Evolutionary conservation across 2,888 invertebrate genomes (phyloP).

Genomic region (Erynnis tages): DNA sequence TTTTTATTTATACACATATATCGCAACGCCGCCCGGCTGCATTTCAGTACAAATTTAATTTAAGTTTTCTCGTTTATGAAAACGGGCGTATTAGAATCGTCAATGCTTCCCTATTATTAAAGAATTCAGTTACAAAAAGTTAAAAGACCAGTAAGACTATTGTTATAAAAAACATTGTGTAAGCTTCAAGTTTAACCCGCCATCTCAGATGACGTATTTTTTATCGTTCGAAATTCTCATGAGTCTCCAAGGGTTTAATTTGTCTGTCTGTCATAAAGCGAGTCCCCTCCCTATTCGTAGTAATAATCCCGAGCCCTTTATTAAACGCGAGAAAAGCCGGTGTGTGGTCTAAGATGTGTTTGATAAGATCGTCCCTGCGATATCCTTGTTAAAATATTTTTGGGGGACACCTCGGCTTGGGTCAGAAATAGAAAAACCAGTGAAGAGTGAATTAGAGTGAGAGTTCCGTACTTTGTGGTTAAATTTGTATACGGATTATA

Average conservation of each 20-base stretch:
- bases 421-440: constrained; percentile 44
- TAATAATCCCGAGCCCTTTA: constrained; percentile 22
- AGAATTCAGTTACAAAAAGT: too few relatives aligned
- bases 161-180: too few relatives aligned
- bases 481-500: too few relatives aligned
- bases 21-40: too few relatives aligned
- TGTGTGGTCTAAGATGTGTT: constrained; percentile 52
- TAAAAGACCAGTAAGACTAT: too few relatives aligned
- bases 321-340: constrained; percentile 35
- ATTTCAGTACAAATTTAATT: too few relatives aligned
- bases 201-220: constrained; percentile 19
- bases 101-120: too few relatives aligned
- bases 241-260: constrained; percentile 27
- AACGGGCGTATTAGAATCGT: too few relatives aligned
- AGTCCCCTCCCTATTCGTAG: constrained; percentile 20
- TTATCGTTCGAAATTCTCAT: constrained; percentile 17
- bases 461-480: too few relatives aligned
- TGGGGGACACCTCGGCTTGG: constrained; percentile 42
- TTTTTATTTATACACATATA: too few relatives aligned
- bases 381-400: constrained; percentile 41
- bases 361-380: constrained; percentile 50
- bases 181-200: not conserved
- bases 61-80: too few relatives aligned
- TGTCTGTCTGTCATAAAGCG: constrained; percentile 24
- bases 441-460: too few relatives aligned